These are phyloP conservation scores for Drosophila ficusphila DNA, from an alignment of 1,140 invertebrate genomes.

Conservation along the genomic window DNA sequence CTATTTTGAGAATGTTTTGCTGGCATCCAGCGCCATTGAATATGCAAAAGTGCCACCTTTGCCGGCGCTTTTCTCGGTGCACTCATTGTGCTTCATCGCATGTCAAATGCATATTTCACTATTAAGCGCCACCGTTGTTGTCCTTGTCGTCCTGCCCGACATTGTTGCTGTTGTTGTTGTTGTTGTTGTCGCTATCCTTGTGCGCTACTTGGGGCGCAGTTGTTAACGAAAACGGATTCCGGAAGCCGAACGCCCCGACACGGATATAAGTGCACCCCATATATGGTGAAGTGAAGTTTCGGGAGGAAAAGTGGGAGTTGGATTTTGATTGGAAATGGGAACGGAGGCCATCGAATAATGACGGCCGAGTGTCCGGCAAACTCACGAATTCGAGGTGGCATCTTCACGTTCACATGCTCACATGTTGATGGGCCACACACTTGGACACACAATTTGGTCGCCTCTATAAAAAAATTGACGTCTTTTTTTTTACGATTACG, in stretches of 20 bases:
- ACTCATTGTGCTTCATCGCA: slow-evolving; percentile 62
- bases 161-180: slow-evolving; percentile 5
- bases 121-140: slow-evolving; percentile 36
- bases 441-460: slow-evolving; percentile 43
- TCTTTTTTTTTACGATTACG: too few species aligned
- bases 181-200: slow-evolving; percentile 17
- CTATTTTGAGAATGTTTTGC: background rate
- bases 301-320: background rate
- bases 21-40: background rate
- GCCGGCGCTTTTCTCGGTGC: slow-evolving; percentile 17
- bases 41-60: slow-evolving; percentile 16
- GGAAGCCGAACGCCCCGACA: slow-evolving; percentile 42
- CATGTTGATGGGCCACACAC: slow-evolving; percentile 29
- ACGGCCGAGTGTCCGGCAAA: slow-evolving; percentile 16
- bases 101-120: slow-evolving; percentile 78
- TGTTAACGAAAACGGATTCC: slow-evolving; percentile 61
- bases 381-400: slow-evolving; percentile 37
- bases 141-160: slow-evolving; percentile 20
- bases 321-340: background rate
- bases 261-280: slow-evolving; percentile 49
- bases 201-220: slow-evolving; percentile 44
- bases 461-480: slow-evolving; percentile 46
- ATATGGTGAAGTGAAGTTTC: slow-evolving; percentile 1
- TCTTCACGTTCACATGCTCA: slow-evolving; percentile 47
- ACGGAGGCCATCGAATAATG: slow-evolving; percentile 25